Evolutionary conservation across 2,888 invertebrate genomes (phyloP), one percentile per base, ranked within the genome.

Genomic region (Abrostola tripartita): DNA sequence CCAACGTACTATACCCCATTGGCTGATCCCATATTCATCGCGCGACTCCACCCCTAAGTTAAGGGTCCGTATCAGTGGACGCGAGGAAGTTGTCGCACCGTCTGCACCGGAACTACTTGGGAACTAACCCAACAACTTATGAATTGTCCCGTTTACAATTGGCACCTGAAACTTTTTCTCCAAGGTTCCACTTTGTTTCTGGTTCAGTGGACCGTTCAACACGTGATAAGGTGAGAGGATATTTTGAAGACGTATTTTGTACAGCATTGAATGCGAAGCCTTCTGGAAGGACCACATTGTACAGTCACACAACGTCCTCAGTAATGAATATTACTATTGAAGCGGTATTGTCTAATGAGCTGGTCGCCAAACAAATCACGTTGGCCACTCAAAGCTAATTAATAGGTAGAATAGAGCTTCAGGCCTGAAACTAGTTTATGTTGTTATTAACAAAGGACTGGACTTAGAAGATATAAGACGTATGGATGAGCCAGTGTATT

Each of bases 351-450:
- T 40, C 40, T 11, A 40, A 10, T 40, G 40, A 37, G 37, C 35
- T 35, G 10, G 50, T 51, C 41, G 61, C 61, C 53, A 64, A 56
- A 76, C 76, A 80, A 81, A 83, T 80, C 78, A 81, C 69, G 68
- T 72, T 61, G 69, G 68, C 61, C 71, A 65, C 64, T 78, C 66
- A 72, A 74, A 79, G 78, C 77, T 79, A 81, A 81, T 81, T 81
- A 11, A 78, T 65, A 71, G 50, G 35, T 57, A 53, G 55, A 72
- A 76, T 82, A 74, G 69, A 71, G 61, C 70, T 50, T 11, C 55
- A 66, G 68, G 75, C 60, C 60, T 56, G 66, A 64, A 65, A 69
- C 75, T 70, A 84, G 84, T 83, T 86, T 86, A 85, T 86, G 84
- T 82, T 82, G 80, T 80, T 81, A 84, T 82, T 83, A 83, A 78